Evolutionary conservation across 1,140 invertebrate genomes (phyloP).

Genomic region (Procambarus clarkii): DNA sequence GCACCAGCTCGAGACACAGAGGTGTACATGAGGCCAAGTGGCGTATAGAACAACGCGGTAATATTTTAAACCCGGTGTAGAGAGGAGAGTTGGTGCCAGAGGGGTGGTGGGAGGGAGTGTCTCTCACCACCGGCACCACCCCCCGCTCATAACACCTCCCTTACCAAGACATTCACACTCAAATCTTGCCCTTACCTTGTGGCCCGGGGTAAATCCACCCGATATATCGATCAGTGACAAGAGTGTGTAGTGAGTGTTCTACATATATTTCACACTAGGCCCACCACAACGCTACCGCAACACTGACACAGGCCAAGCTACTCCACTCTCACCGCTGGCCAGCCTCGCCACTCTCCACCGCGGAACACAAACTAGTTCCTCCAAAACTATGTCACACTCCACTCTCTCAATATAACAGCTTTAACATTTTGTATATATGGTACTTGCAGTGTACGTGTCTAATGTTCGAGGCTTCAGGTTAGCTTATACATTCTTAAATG

Average conservation of each 20-base stretch:
- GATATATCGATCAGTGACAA: slow-evolving; percentile 34
- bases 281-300: slow-evolving; percentile 55
- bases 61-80: too few relatives aligned
- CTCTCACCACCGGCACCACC: slow-evolving; percentile 11
- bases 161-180: not conserved
- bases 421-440: not conserved
- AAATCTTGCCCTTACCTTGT: slow-evolving; percentile 41
- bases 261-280: slow-evolving; percentile 47
- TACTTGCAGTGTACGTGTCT: too few relatives aligned
- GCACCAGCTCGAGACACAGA: too few relatives aligned
- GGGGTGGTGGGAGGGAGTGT: slow-evolving; percentile 21
- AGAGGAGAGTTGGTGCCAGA: too few relatives aligned
- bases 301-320: slow-evolving; percentile 46
- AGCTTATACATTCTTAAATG: not conserved
- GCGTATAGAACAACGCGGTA: too few relatives aligned
- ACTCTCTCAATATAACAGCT: slow-evolving; percentile 32
- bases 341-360: not conserved
- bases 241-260: slow-evolving; percentile 23
- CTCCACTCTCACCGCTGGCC: slow-evolving; percentile 25
- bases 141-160: not conserved
- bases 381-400: not conserved
- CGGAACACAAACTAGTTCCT: slow-evolving; percentile 59
- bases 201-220: slow-evolving; percentile 42
- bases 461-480: not conserved
- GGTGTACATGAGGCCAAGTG: too few relatives aligned